These are phyloP conservation scores for Cyprinodon brontotheroides DNA, from an alignment of 2,113 vertebrate species.

Conservation along the genomic window DNA sequence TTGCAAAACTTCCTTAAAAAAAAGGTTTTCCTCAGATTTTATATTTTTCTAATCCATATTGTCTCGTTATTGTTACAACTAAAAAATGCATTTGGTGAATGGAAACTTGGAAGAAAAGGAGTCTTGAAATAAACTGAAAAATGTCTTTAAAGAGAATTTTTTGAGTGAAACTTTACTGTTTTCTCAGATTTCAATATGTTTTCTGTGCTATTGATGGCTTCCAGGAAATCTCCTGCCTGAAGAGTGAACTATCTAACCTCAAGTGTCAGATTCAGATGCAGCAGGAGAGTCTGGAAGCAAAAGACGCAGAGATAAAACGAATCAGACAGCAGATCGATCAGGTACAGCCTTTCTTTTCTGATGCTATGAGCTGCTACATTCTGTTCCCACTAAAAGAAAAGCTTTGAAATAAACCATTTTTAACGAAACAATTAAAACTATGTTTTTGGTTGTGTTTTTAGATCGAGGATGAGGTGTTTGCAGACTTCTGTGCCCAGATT, in stretches of 20 bases:
- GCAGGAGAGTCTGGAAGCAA: conserved; percentile 74
- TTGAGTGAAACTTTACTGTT: no score
- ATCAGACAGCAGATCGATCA: conserved; percentile 82
- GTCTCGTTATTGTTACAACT: no score
- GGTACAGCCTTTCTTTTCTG: conserved; percentile 68
- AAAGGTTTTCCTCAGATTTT: no score
- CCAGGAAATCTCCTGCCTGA: conserved; percentile 90
- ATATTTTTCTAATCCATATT: no score
- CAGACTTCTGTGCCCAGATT: conserved; percentile 90
- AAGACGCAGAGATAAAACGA: conserved; percentile 74
- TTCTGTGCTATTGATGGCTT: neutral
- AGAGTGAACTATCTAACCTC: conserved; percentile 87
- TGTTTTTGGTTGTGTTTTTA: conserved; percentile 54
- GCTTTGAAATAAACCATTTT: neutral
- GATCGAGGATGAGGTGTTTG: conserved; percentile 91
- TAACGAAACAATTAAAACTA: neutral
- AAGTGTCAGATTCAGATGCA: conserved; percentile 82
- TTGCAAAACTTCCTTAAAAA: no score
- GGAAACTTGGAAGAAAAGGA: no score
- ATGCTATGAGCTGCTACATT: neutral
- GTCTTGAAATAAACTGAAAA: no score
- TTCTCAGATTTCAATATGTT: no score
- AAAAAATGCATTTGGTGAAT: no score
- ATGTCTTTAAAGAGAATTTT: no score
- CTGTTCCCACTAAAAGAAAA: neutral